Evolutionary conservation across 2,113 vertebrate species (phyloP).

Genomic region (Nothobranchius furzeri): DNA sequence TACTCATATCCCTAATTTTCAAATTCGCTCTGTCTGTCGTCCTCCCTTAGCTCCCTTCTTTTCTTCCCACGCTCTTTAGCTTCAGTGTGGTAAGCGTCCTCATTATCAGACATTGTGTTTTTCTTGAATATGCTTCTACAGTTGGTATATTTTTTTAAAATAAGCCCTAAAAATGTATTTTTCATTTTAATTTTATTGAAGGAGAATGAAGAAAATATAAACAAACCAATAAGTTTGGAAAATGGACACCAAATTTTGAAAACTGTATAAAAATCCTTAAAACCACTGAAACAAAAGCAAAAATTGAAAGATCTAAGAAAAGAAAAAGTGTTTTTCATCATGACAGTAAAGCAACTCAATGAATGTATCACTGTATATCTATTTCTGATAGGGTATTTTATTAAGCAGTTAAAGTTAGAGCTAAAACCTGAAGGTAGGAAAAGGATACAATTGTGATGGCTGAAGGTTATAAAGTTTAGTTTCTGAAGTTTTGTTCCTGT

Average conservation of each 20-base stretch:
- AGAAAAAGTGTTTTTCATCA: background rate
- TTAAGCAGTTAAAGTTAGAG: background rate
- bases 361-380: too few relatives aligned
- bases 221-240: background rate
- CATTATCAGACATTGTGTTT: background rate
- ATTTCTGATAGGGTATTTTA: too few relatives aligned
- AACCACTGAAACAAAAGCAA: constrained; percentile 6
- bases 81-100: background rate
- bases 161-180: background rate
- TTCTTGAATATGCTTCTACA: background rate
- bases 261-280: background rate
- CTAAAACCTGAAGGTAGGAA: background rate
- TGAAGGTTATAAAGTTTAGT: background rate
- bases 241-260: background rate
- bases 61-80: background rate
- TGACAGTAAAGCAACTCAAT: too few relatives aligned
- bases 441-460: background rate
- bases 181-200: background rate
- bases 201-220: background rate
- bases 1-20: constrained; percentile 9
- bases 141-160: background rate
- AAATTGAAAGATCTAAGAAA: background rate
- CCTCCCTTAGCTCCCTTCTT: background rate
- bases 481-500: too few relatives aligned
- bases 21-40: background rate